Evolutionary conservation across 2,113 vertebrate genomes (phyloP), one percentile per base, ranked within the genome.

Genomic region (Brachyhypopomus occidentalis): DNA sequence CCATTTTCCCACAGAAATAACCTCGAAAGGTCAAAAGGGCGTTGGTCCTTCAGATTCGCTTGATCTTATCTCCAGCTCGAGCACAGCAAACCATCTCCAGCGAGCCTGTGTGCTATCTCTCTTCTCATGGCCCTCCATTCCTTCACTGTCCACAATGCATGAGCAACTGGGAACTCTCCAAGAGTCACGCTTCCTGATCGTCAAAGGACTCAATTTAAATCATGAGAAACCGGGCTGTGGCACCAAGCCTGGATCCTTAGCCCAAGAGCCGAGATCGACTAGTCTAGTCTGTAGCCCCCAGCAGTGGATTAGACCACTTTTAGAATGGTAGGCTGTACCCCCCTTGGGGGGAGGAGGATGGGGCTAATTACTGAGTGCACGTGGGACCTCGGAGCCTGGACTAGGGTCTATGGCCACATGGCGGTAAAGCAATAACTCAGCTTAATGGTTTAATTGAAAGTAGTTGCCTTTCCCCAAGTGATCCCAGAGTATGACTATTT

Each of bases 281-380:
- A 14, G 75, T 86, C 72, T 71, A 84, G 83, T 79, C 88, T 72
- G 86, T 84, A 81, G 84, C 88, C 89, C 80, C 77, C 86, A 85
- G 88, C 83, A 84, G 75, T 75, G 82, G 86, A 81, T 83, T 80
- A 79, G 70, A 81, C 79, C 74, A 88, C 88, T 88, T 90, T 90
- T 88, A 90, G 85, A 89, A 91, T 90, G 90, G 90, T 89, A 90
- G 80, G 80, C 85, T 88, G 85, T 87, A 88, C 87, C 91, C 90
- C 71, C 86, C 72, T 30, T 30, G 30, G 30, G 30, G 81, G 88
- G 83, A 83, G 45, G 12, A 11, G 7, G 45, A 14, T 11, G 45
- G 45, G 12, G 45, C 45, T 86, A 89, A 87, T 89, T 89, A 89
- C 88, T 74, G 71, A 80, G 69, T 67, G 72, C 86, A 52, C 71